These are phyloP conservation scores for Uria lomvia DNA, from an alignment of 2,113 vertebrate genomes.

Conservation along the genomic window DNA sequence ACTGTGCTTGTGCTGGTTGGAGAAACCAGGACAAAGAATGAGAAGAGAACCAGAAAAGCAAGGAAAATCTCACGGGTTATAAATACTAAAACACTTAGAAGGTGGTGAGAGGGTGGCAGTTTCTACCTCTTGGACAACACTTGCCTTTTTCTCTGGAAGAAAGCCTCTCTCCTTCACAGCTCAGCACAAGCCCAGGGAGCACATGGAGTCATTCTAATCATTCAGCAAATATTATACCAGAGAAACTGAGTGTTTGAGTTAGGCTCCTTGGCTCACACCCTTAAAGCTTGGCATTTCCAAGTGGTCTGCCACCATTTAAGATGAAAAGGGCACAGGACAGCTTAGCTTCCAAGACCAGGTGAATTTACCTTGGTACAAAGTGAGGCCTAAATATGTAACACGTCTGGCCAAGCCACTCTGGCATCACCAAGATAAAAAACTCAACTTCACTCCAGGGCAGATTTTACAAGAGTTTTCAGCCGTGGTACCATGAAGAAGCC, in stretches of 20 bases:
- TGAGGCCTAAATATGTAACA: neutral
- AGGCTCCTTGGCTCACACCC: neutral
- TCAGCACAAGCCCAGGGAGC: neutral
- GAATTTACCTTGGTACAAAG: neutral
- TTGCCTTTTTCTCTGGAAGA: neutral
- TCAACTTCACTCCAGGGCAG: neutral
- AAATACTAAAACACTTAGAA: neutral
- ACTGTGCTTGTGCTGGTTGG: conserved; percentile 86
- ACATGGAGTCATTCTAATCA: neutral
- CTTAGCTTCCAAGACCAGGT: neutral
- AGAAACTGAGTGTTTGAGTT: neutral
- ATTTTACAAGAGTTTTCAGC: neutral
- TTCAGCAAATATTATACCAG: neutral
- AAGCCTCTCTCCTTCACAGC: neutral
- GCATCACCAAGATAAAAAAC: neutral
- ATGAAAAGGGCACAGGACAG: neutral
- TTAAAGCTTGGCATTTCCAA: neutral
- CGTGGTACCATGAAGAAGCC: neutral
- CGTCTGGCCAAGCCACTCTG: neutral
- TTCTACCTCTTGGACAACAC: neutral
- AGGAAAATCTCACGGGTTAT: neutral
- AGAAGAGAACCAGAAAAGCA: neutral
- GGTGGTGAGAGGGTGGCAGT: neutral
- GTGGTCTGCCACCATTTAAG: neutral
- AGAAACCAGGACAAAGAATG: neutral